Evolutionary conservation across 2,113 vertebrate species (phyloP).

Genomic region (Elgaria multicarinata): DNA sequence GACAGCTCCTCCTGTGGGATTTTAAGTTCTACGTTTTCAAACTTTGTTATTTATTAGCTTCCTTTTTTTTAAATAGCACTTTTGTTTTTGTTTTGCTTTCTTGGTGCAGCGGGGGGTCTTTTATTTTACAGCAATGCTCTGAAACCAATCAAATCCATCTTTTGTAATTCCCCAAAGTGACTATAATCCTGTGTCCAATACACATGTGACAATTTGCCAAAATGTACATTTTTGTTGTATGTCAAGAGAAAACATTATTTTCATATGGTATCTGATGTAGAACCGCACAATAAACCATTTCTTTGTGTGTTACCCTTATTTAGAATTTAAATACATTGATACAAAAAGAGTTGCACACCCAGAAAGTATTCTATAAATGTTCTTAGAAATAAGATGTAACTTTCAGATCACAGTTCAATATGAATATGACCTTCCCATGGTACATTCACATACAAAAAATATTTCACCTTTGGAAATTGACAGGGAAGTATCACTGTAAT

Average conservation of each 20-base stretch:
- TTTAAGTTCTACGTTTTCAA: slow-evolving; percentile 34
- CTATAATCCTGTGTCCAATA: slow-evolving; percentile 38
- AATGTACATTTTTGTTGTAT: slow-evolving; percentile 18
- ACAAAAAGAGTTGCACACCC: neutral
- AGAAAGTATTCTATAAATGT: neutral
- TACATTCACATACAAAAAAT: neutral
- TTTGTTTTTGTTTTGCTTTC: slow-evolving; percentile 34
- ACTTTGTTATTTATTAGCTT: neutral
- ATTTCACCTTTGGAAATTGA: neutral
- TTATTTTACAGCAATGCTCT: slow-evolving; percentile 18
- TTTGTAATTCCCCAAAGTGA: slow-evolving; percentile 45
- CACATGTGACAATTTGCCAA: slow-evolving; percentile 34
- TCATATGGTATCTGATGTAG: slow-evolving; percentile 47
- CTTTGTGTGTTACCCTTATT: slow-evolving; percentile 39
- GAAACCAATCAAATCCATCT: slow-evolving; percentile 8
- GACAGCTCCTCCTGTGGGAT: slow-evolving; percentile 71
- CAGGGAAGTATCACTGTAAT: neutral
- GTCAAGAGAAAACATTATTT: slow-evolving; percentile 16
- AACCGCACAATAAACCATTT: slow-evolving; percentile 69
- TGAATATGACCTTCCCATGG: neutral
- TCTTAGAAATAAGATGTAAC: neutral
- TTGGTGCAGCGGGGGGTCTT: neutral
- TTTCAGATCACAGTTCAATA: neutral
- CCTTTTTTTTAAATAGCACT: slow-evolving; percentile 43
- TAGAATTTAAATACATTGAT: slow-evolving; percentile 27